Evolutionary conservation across 64 coral and sea anemone species (phyloP).

Genomic region (Stylophora pistillata): DNA sequence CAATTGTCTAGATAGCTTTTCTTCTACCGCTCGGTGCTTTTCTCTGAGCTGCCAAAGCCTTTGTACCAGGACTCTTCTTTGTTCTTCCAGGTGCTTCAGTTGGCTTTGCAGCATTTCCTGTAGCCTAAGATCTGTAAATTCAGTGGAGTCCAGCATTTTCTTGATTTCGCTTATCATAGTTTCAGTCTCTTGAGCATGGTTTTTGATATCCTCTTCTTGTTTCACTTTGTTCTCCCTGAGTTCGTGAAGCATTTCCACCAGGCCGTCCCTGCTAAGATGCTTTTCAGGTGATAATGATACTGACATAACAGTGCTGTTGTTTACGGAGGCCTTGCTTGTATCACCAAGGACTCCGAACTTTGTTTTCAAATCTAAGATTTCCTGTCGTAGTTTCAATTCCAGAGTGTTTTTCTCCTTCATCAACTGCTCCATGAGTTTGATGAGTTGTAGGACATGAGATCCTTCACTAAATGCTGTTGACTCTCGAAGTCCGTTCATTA

Average conservation of each 20-base stretch:
- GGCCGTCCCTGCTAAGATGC: conserved; percentile 50
- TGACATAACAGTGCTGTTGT: conserved; percentile 27
- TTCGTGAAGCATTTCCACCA: conserved; percentile 70
- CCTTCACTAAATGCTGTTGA: conserved; percentile 47
- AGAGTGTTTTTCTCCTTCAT: conserved; percentile 86
- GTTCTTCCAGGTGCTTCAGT: conserved; percentile 70
- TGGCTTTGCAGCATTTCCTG: conserved; percentile 77
- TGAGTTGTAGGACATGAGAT: conserved; percentile 73
- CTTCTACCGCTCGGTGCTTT: conserved; percentile 68
- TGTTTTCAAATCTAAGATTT: conserved; percentile 79
- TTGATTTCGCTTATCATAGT: conserved; percentile 82
- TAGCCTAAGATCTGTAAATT: conserved; percentile 69
- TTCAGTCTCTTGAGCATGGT: conserved; percentile 78
- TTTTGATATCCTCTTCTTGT: conserved; percentile 84
- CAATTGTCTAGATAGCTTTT: conserved; percentile 76
- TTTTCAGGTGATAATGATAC: conserved; percentile 57
- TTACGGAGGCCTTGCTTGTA: not conserved
- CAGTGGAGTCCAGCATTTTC: conserved; percentile 70
- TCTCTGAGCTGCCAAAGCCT: conserved; percentile 77
- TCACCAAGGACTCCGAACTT: conserved; percentile 65
- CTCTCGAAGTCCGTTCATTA: conserved; percentile 24
- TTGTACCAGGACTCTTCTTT: conserved; percentile 67
- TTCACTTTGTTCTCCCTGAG: conserved; percentile 64
- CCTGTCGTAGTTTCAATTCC: conserved; percentile 82
- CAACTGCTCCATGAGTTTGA: conserved; percentile 89